These are phyloP conservation scores for Zaprionus kolodkinae DNA, from an alignment of 1,140 invertebrate species.

Conservation along the genomic window DNA sequence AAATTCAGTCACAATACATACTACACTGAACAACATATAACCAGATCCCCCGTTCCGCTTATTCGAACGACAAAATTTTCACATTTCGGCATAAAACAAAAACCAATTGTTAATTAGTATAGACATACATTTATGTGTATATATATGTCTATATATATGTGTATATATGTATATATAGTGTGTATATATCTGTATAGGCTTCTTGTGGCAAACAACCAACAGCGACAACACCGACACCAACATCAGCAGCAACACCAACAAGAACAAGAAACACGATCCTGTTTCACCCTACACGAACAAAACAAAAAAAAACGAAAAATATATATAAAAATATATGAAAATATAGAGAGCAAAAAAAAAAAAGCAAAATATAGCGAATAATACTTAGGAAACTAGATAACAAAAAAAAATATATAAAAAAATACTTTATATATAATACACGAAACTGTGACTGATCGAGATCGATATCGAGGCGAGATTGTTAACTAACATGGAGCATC, in stretches of 20 bases:
- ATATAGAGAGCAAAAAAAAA: slow-evolving; percentile 7
- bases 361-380: not conserved
- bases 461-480: slow-evolving; percentile 5
- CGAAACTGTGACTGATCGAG: slow-evolving; percentile 4
- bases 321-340: slow-evolving; percentile 1
- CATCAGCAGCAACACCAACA: not conserved
- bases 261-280: not conserved
- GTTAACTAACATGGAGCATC: slow-evolving; percentile 31
- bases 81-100: slow-evolving; percentile 62
- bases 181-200: slow-evolving; percentile 34
- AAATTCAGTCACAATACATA: slow-evolving; percentile 26
- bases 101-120: slow-evolving; percentile 62
- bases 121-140: slow-evolving; percentile 1
- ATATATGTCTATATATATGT: slow-evolving; percentile 1
- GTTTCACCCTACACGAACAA: not conserved
- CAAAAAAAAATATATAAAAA: not conserved
- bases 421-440: not conserved
- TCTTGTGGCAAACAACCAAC: not conserved
- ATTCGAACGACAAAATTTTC: slow-evolving; percentile 69
- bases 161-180: slow-evolving; percentile 7
- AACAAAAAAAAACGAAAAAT: slow-evolving; percentile 3
- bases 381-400: not conserved
- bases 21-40: slow-evolving; percentile 51
- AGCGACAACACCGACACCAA: not conserved
- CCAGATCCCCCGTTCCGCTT: slow-evolving; percentile 44